Evolutionary conservation across 2,888 invertebrate species (phyloP).

Genomic region (Ceratothoa steindachneri): DNA sequence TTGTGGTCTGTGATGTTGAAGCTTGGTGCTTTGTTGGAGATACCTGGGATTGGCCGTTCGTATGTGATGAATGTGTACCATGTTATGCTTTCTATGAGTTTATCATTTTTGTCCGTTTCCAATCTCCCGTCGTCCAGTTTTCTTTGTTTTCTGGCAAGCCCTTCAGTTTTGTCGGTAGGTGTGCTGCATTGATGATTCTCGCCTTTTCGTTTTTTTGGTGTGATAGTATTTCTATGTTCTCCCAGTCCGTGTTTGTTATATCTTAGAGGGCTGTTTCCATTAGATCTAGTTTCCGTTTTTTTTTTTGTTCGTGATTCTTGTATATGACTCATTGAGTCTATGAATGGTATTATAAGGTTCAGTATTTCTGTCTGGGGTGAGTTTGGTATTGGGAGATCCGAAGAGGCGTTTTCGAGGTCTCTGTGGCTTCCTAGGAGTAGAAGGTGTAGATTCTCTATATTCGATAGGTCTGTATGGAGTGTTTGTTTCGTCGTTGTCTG

Average conservation of each 20-base stretch:
- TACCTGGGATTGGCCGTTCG: not conserved
- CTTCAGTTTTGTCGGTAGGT: constrained; percentile 1
- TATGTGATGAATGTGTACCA: not conserved
- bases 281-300: not conserved
- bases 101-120: constrained; percentile 18
- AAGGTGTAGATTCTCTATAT: not conserved
- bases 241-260: not conserved
- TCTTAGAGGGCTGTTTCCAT: not conserved
- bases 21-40: not conserved
- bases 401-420: not conserved
- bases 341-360: no score
- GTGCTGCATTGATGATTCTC: not conserved
- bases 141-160: constrained; percentile 10
- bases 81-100: not conserved
- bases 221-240: not conserved
- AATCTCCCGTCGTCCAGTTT: constrained; percentile 23
- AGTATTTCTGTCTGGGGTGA: not conserved
- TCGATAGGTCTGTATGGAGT: not conserved
- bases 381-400: not conserved
- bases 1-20: constrained; percentile 16
- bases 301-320: not conserved
- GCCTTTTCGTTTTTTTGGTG: no score
- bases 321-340: no score
- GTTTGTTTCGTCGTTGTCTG: not conserved
- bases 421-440: not conserved